These are phyloP conservation scores for Platycercus adscitus DNA, from an alignment of 2,113 vertebrate genomes.

Conservation along the genomic window DNA sequence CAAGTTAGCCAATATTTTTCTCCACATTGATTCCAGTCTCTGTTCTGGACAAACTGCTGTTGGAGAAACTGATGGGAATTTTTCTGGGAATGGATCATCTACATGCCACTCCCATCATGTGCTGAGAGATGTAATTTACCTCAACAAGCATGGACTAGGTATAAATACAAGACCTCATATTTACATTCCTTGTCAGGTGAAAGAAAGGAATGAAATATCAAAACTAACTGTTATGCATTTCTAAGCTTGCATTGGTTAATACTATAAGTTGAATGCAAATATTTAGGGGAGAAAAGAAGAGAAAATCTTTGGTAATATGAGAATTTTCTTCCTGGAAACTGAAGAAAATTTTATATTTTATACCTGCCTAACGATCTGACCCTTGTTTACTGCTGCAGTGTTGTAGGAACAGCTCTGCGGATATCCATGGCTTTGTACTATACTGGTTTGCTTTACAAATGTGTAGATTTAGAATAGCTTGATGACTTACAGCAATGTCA, in stretches of 20 bases:
- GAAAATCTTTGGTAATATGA: neutral
- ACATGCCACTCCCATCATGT: neutral
- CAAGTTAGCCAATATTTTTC: neutral
- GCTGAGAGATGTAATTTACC: neutral
- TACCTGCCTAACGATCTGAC: neutral
- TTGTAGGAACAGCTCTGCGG: neutral
- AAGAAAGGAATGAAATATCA: neutral
- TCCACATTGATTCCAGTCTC: neutral
- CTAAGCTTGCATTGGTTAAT: neutral
- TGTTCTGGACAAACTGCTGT: neutral
- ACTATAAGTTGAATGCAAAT: neutral
- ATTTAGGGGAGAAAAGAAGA: neutral
- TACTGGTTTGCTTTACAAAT: neutral
- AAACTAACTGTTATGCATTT: neutral
- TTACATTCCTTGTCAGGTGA: neutral
- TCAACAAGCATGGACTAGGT: neutral
- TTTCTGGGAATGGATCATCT: neutral
- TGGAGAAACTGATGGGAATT: neutral
- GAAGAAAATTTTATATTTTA: neutral
- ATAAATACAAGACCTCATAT: neutral
- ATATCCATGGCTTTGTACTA: neutral
- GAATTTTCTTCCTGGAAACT: neutral
- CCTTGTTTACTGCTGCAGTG: neutral
- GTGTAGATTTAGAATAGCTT: neutral
- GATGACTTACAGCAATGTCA: neutral